Conservation (phyloP, 2,888 invertebrate species). For the Luperina testacea region DNA sequence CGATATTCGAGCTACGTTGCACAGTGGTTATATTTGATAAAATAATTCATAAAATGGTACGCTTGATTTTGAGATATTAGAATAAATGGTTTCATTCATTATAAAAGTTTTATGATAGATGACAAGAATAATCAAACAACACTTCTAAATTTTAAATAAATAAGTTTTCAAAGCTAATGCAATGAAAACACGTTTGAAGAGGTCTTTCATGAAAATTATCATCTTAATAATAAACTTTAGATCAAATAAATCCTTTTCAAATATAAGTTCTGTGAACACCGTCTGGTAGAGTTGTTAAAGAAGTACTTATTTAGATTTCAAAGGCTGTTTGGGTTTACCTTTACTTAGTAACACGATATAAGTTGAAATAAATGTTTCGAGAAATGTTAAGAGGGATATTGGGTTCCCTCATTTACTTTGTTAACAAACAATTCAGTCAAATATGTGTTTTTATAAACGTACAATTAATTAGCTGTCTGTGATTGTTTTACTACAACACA, state of each 20-base stretch:
- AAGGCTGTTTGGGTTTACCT: conserved; percentile 32
- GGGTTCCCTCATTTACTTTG: conserved; percentile 36
- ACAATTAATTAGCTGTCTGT: not conserved
- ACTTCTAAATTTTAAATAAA: not conserved
- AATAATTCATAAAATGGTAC: conserved; percentile 14
- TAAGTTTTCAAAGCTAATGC: not conserved
- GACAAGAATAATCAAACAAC: not conserved
- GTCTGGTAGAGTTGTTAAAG: conserved; percentile 6
- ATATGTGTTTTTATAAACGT: not conserved
- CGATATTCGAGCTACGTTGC: not conserved
- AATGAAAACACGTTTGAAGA: conserved; percentile 13
- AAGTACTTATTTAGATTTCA: conserved; percentile 39
- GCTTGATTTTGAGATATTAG: conserved; percentile 6
- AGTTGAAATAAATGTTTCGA: conserved; percentile 33
- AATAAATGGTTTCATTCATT: conserved; percentile 3
- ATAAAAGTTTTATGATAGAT: not conserved
- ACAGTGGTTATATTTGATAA: conserved; percentile 2
- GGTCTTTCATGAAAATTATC: not conserved
- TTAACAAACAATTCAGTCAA: conserved; percentile 13
- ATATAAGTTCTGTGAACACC: conserved; percentile 13
- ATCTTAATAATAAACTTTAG: conserved; percentile 25
- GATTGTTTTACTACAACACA: not conserved
- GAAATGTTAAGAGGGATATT: conserved; percentile 35
- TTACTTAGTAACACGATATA: conserved; percentile 42
- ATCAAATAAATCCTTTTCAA: conserved; percentile 23